Conservation (phyloP, 2,888 invertebrate species). For the Hedychridium roseum region DNA sequence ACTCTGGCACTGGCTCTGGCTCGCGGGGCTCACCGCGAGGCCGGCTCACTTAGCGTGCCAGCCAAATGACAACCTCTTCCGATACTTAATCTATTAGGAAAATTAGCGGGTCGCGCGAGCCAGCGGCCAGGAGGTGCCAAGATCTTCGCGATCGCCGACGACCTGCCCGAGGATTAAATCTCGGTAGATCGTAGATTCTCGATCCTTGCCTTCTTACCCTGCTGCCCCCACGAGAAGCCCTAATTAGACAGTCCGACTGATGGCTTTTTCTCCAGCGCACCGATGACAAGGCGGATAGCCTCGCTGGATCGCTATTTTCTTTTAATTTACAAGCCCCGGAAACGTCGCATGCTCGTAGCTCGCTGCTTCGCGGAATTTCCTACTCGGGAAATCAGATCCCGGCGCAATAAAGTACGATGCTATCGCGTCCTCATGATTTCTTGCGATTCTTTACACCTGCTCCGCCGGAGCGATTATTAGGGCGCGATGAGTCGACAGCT, state of each 20-base stretch:
- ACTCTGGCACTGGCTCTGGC: conserved; percentile 38
- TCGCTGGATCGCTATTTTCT: too few species aligned
- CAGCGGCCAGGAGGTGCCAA: conserved; percentile 12
- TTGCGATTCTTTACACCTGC: too few species aligned
- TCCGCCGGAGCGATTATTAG: too few species aligned
- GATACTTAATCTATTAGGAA: conserved; percentile 59
- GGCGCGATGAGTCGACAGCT: too few species aligned
- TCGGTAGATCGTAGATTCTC: conserved; percentile 9
- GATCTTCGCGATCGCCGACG: conserved; percentile 17
- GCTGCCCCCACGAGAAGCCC: conserved; percentile 1
- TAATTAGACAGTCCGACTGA: conserved; percentile 21
- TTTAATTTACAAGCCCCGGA: too few species aligned
- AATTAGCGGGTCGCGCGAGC: conserved; percentile 49
- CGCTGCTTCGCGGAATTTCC: too few species aligned
- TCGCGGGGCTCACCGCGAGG: conserved; percentile 57
- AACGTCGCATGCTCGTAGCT: too few species aligned
- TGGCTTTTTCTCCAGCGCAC: conserved; percentile 5
- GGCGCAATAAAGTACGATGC: too few species aligned
- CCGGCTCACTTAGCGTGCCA: conserved; percentile 57
- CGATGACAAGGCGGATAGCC: conserved; percentile 17
- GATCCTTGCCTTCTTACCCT: background rate
- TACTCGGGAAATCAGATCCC: too few species aligned
- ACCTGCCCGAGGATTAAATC: background rate
- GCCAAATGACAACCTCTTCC: conserved; percentile 52
- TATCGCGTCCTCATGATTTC: too few species aligned